Conservation (phyloP, 2,113 vertebrate genomes). For the Passer montanus region DNA sequence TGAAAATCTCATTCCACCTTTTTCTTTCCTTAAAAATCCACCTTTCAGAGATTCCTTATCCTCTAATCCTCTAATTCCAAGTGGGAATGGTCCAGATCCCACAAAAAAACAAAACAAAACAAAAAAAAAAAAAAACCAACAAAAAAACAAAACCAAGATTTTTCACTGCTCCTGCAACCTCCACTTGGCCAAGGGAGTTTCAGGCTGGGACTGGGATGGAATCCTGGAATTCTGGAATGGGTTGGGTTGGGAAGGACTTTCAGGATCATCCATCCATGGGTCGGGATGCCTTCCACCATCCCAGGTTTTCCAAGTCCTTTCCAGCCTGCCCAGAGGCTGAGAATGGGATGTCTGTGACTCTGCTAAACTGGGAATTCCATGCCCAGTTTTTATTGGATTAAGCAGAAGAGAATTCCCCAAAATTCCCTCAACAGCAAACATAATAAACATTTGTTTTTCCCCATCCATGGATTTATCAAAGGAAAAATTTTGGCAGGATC, state of each 20-base stretch:
- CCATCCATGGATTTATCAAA: background rate
- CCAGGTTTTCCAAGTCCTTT: background rate
- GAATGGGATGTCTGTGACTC: too few species aligned
- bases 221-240: background rate
- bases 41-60: too few species aligned
- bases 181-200: too few species aligned
- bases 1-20: background rate
- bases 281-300: too few species aligned
- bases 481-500: background rate
- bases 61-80: background rate
- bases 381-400: background rate
- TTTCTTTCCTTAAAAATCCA: background rate
- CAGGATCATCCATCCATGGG: background rate
- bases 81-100: background rate
- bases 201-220: background rate
- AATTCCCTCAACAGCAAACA: background rate
- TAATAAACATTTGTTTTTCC: rapidly evolving
- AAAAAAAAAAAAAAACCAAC: background rate
- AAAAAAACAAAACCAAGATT: background rate
- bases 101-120: background rate
- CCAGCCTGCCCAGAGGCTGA: background rate
- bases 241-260: too few species aligned
- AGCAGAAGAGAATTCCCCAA: background rate
- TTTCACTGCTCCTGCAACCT: background rate
- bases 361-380: background rate